Evolutionary conservation across 2,888 invertebrate species (phyloP).

Genomic region (Molanna angustata): DNA sequence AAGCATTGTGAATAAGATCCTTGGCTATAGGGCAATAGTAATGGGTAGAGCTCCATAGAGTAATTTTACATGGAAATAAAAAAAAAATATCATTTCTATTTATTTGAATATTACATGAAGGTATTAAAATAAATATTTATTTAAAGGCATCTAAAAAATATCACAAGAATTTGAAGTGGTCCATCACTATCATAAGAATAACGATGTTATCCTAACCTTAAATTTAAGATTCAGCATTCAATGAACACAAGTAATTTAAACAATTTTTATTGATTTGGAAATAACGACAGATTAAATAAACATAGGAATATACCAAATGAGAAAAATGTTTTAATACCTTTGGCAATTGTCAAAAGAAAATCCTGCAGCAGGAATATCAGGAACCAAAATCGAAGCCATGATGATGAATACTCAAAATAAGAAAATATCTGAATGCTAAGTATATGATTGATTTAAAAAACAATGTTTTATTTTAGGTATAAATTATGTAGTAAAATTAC

Average conservation of each 20-base stretch:
- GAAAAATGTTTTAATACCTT: constrained; percentile 55
- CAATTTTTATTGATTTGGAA: not conserved
- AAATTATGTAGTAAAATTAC: not conserved
- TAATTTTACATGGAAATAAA: too few species aligned
- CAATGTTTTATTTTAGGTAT: not conserved
- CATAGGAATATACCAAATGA: not conserved
- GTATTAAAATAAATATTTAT: too few species aligned
- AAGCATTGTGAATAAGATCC: too few species aligned
- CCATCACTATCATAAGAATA: too few species aligned
- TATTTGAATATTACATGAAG: too few species aligned
- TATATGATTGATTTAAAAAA: not conserved
- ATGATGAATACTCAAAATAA: not conserved
- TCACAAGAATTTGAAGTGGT: too few species aligned
- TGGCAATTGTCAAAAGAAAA: constrained; percentile 84
- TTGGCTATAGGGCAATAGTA: too few species aligned
- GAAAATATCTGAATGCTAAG: not conserved
- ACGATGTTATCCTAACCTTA: not conserved
- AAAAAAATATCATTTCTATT: too few species aligned
- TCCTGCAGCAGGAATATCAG: constrained; percentile 68
- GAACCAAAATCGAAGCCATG: constrained; percentile 66
- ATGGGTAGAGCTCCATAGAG: too few species aligned
- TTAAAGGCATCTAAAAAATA: too few species aligned
- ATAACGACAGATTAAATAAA: too few species aligned
- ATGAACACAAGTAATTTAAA: not conserved
- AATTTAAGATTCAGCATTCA: not conserved